phyloP scores from a whole-genome alignment of 2,888 invertebrate species.

The Macropis europaea region DNA sequence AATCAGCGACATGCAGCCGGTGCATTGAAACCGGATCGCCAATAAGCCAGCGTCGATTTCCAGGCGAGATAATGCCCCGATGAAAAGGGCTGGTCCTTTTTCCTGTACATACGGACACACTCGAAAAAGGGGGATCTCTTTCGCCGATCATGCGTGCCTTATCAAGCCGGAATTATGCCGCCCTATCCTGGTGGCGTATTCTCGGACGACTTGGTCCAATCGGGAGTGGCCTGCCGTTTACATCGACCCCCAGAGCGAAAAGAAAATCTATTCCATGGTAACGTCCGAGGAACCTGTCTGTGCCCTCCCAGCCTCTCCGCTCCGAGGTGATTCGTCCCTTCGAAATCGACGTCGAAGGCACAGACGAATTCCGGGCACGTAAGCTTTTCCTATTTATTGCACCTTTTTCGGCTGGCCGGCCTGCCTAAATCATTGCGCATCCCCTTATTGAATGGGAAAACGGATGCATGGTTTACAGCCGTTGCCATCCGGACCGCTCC shows the following conservation, averaged over 20 bases:
- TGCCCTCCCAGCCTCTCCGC: constrained; percentile 10
- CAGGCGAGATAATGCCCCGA: constrained; percentile 54
- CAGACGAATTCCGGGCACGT: constrained; percentile 69
- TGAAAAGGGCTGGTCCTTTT: constrained; percentile 44
- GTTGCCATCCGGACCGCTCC: constrained; percentile 51
- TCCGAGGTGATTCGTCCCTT: constrained; percentile 53
- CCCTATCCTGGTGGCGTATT: constrained; percentile 63
- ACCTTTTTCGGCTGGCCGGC: constrained; percentile 69
- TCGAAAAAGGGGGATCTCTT: constrained; percentile 50
- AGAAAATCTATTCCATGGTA: constrained; percentile 60
- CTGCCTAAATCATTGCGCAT: constrained; percentile 74
- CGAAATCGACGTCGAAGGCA: constrained; percentile 51
- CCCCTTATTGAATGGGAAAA: constrained; percentile 71
- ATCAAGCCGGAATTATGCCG: constrained; percentile 70
- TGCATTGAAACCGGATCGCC: constrained; percentile 54
- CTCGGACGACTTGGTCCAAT: constrained; percentile 68
- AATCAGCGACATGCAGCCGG: constrained; percentile 34
- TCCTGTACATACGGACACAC: constrained; percentile 2
- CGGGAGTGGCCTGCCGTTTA: constrained; percentile 32
- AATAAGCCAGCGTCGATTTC: constrained; percentile 63
- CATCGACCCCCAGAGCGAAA: constrained; percentile 17
- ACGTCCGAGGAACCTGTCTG: constrained; percentile 38
- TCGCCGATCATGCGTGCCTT: constrained; percentile 67
- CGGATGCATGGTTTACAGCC: constrained; percentile 69
- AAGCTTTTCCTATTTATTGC: constrained; percentile 73